These are phyloP conservation scores for Pachypsylla venusta DNA, from an alignment of 1,140 invertebrate species.

Conservation along the genomic window DNA sequence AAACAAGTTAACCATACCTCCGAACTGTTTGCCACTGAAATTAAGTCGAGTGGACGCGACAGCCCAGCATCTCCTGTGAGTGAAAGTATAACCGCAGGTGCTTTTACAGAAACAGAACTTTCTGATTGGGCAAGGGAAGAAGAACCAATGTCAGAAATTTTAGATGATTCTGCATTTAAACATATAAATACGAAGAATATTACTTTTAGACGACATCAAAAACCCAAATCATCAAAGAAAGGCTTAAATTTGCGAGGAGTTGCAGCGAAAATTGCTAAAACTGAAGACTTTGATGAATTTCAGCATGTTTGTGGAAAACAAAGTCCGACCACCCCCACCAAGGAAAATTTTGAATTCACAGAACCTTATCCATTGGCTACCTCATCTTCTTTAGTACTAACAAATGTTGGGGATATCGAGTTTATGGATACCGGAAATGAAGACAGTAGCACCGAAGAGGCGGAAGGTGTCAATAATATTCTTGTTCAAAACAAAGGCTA, in stretches of 20 bases:
- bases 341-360: conserved; percentile 11
- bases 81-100: conserved; percentile 37
- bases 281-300: conserved; percentile 29
- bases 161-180: conserved; percentile 44
- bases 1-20: conserved; percentile 25
- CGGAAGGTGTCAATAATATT: conserved; percentile 32
- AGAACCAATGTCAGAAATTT: conserved; percentile 50
- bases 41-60: conserved; percentile 32
- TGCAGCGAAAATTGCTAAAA: conserved; percentile 29
- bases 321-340: conserved; percentile 19
- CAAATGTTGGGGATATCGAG: conserved; percentile 40
- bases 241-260: conserved; percentile 19
- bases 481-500: conserved; percentile 46
- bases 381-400: conserved; percentile 20
- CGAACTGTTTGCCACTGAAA: conserved; percentile 21
- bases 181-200: conserved; percentile 39
- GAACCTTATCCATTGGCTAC: background rate
- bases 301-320: conserved; percentile 34
- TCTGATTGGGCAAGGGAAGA: conserved; percentile 71
- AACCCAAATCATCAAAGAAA: conserved; percentile 28
- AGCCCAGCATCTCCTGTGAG: conserved; percentile 31
- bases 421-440: conserved; percentile 59
- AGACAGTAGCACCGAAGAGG: conserved; percentile 30
- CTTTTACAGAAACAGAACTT: conserved; percentile 63
- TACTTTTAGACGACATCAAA: conserved; percentile 34